phyloP scores from a whole-genome alignment of 1,140 invertebrate species.

The Drosophila kepulauana region DNA sequence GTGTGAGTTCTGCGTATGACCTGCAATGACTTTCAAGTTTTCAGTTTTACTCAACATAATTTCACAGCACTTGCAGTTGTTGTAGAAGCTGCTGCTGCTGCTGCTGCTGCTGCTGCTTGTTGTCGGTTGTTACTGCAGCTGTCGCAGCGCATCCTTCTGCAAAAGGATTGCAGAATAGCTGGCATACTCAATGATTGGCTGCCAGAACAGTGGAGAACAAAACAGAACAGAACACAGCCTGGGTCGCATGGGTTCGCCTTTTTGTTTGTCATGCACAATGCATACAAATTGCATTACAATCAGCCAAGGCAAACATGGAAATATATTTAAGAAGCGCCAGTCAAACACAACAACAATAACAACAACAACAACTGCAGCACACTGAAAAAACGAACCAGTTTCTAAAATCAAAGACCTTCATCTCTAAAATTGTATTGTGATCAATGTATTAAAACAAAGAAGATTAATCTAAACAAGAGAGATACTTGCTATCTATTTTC shows the following conservation, averaged over 20 bases:
- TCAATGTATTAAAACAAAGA: no score
- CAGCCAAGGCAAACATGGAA: slow-evolving; percentile 73
- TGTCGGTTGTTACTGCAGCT: slow-evolving; percentile 45
- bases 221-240: neutral
- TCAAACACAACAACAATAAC: slow-evolving; percentile 37
- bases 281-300: slow-evolving; percentile 82
- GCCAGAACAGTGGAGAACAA: slow-evolving; percentile 1
- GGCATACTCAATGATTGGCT: slow-evolving; percentile 33
- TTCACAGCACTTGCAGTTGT: slow-evolving; percentile 54
- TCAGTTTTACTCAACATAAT: slow-evolving; percentile 55
- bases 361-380: neutral
- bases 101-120: slow-evolving; percentile 20
- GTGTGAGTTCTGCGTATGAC: slow-evolving; percentile 7
- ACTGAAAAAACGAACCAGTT: neutral
- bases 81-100: slow-evolving; percentile 29
- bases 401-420: no score
- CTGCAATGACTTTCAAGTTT: slow-evolving; percentile 53
- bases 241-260: slow-evolving; percentile 25
- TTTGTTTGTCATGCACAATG: slow-evolving; percentile 76
- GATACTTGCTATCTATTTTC: no score
- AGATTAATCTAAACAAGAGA: no score
- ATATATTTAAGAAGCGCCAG: slow-evolving; percentile 58
- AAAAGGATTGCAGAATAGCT: slow-evolving; percentile 16
- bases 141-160: slow-evolving; percentile 31
- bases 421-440: no score